Evolutionary conservation across 2,113 vertebrate genomes (phyloP).

Genomic region (Entomyzon cyanotis): DNA sequence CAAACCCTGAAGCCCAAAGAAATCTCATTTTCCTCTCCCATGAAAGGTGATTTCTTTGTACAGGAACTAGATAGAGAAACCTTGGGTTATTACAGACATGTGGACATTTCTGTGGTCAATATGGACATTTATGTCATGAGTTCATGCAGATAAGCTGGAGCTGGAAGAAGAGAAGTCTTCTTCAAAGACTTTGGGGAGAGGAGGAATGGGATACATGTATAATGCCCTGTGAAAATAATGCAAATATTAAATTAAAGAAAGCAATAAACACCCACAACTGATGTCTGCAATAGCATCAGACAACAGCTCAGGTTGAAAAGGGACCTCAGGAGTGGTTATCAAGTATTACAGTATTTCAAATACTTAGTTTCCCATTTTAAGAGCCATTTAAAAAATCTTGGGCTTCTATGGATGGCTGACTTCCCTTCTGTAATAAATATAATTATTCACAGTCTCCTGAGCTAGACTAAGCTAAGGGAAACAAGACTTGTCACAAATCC

Average conservation of each 20-base stretch:
- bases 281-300: not conserved
- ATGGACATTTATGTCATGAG: not conserved
- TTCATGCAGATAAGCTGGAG: not conserved
- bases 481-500: not conserved
- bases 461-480: not conserved
- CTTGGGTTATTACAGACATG: not conserved
- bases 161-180: not conserved
- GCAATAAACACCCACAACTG: not conserved
- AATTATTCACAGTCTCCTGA: constrained; percentile 11
- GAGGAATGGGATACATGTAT: not conserved
- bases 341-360: not conserved
- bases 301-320: not conserved
- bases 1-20: constrained; percentile 18
- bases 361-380: not conserved
- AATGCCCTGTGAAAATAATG: not conserved
- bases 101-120: not conserved
- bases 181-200: not conserved
- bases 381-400: not conserved
- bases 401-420: not conserved
- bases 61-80: not conserved
- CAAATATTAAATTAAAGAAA: not conserved
- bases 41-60: not conserved
- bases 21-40: constrained; percentile 11
- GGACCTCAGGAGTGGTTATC: not conserved
- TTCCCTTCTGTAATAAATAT: constrained; percentile 2